A percentile compares a stretch with the other conserved stretches of the same genome.
phyloP scores from a whole-genome alignment of 2,113 vertebrate species.

The Cephalophus harveyi region DNA sequence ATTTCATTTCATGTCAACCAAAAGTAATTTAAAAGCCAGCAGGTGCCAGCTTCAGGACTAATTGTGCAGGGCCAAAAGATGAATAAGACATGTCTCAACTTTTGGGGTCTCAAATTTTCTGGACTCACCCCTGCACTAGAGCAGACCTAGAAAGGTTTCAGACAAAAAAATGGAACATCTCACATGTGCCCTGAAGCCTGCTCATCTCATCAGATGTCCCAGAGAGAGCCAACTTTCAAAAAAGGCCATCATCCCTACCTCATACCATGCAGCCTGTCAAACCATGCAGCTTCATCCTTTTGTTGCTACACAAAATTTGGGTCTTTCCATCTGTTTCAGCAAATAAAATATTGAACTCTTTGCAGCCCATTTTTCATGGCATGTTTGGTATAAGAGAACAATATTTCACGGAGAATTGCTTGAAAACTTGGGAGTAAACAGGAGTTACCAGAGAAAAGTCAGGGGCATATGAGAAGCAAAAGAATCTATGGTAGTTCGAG shows the following conservation, averaged over 20 bases:
- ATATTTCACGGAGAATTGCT: neutral
- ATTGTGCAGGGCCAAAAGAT: neutral
- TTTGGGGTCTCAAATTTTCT: neutral
- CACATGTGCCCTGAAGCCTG: neutral
- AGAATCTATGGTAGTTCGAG: neutral
- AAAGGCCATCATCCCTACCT: neutral
- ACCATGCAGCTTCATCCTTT: neutral
- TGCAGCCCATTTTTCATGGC: neutral
- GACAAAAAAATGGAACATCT: neutral
- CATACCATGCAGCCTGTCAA: neutral
- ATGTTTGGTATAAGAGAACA: neutral
- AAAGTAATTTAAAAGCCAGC: conserved; percentile 13
- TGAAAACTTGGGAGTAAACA: neutral
- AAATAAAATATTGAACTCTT: neutral
- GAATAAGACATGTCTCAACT: neutral
- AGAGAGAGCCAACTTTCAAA: neutral
- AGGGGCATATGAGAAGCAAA: neutral
- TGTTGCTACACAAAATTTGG: neutral
- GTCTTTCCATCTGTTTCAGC: neutral
- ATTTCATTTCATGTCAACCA: conserved; percentile 5
- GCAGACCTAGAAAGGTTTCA: neutral
- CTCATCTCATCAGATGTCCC: neutral
- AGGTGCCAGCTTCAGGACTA: neutral
- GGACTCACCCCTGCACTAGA: neutral
- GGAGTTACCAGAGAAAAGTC: neutral